Base-by-base conservation (phyloP, 2,797 vertebrate species). In the Poecilia velifera region DNA sequence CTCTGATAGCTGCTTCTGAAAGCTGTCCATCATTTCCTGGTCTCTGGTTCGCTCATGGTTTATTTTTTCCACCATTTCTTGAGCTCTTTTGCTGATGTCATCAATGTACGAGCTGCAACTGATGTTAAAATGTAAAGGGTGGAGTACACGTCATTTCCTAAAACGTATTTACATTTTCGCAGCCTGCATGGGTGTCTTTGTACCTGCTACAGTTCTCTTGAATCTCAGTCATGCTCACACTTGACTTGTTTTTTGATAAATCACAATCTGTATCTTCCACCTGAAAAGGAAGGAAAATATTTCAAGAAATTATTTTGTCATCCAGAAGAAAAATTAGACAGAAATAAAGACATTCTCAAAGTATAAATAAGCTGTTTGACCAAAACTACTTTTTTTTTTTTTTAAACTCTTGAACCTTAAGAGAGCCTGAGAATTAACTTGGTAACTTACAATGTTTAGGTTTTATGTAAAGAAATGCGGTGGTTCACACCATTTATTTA, bases 1-100 rank as follows among this genome's bases (percentile, higher is more conserved):
- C 22, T 88, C 49, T 3, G 77, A 0, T 12, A 94, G n/a, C 9
- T 84, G 86, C 43, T 90, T 79, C 49, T 94, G 84, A 80, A 91
- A 94, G 77, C 41, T 79, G 46, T 90, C 88, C 43, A 93, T 90
- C 78, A 90, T 73, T 53, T 88, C 85, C 76, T 91, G 90, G 83
- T 94, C 89, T 62, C 68, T 86, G 72, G 74, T 72, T 77, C 94
- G 93, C 18, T 79, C 78, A 36, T 71, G 12, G 74, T 94, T 94
- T 4, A 94, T 90, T 51, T 87, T 91, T 74, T 89, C 85, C 18
- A 95, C 85, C 70, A 90, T 47, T 25, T 88, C 84, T 77, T 93
- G 84, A 0, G 78, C 84, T 81, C 74, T 87, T n/a, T 70, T 85
- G 73, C 82, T 92, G 76, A 94, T 90, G 71, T 81, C 75, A 18